Evolutionary conservation across 1,140 invertebrate genomes (phyloP), one percentile per base, ranked within the genome.

Genomic region (Drosophila littoralis): DNA sequence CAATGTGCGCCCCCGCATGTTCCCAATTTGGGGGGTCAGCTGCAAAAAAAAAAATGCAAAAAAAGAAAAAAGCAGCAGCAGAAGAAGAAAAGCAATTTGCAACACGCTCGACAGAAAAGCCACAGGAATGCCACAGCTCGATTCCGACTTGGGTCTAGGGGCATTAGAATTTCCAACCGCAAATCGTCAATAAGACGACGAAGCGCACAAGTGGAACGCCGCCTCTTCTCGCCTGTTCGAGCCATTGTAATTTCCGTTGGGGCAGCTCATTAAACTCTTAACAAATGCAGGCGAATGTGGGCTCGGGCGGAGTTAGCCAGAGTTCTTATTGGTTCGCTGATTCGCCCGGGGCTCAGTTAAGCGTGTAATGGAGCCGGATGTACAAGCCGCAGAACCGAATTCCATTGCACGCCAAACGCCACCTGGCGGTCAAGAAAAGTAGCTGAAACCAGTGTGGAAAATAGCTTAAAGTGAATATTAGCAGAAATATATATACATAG

Each of bases 331-430:
- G 81, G 79, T 88, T 82, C 79, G 75, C 54, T 82, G 75, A 75
- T 43, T 70, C 48, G 76, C 63, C 22, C 28, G 36, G 63, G 55
- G 69, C 60, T 89, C 82, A 83, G 84, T 89, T 89, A 83, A 89
- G 84, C 83, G 83, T 88, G 73, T 88, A 88, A 88, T 89, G 51
- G 81, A 77, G 72, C 83, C 22, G 82, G 83, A 88, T 88, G 76
- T 61, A 12, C 65, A 48, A 45, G 61, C 69, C 60, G 15, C 61
- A 75, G 55, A 48, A 46, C 35, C n/a, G 22, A 28, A 28, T 28
- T 42, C 40, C n/a, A 42, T n/a, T 42, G 40, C 42, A 59, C 46
- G 42, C 65, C 35, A 22, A 28, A 52, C 22, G 40, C 67, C 58
- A 70, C 28, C 61, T 64, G 61, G 36, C 35, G 61, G 36, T 35